These are phyloP conservation scores for Tipula helvola DNA, from an alignment of 2,888 invertebrate genomes.

Conservation along the genomic window DNA sequence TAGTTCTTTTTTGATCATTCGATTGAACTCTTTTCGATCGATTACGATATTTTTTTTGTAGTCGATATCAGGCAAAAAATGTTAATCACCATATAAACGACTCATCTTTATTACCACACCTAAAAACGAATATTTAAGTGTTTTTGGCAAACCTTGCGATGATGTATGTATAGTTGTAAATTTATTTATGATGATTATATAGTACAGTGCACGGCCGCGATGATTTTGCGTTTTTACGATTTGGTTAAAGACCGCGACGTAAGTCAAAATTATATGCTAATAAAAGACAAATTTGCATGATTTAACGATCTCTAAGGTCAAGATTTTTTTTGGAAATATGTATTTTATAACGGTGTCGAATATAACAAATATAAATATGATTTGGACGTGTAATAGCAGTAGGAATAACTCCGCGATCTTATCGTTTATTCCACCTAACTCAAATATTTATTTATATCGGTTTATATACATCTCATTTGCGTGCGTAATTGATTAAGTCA, in stretches of 20 bases:
- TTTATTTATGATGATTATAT: neutral
- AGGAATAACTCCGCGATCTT: neutral
- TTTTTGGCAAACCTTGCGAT: neutral
- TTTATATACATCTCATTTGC: neutral
- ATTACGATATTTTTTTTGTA: neutral
- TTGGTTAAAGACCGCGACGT: neutral
- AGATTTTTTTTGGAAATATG: neutral
- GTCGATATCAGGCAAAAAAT: neutral
- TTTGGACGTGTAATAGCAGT: neutral
- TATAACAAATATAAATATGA: neutral
- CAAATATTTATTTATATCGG: neutral
- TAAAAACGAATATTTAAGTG: neutral
- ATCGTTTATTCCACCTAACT: neutral
- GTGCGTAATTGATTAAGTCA: neutral
- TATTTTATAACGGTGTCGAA: neutral
- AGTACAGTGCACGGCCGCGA: neutral
- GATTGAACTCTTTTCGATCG: neutral
- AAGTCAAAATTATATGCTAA: neutral
- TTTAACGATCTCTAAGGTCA: neutral
- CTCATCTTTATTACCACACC: neutral
- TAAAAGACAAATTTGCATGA: neutral
- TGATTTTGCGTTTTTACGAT: neutral
- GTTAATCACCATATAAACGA: neutral
- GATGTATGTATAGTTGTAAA: neutral
- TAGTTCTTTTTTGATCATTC: neutral